phyloP scores from a whole-genome alignment of 2,113 vertebrate species.

The Austrofundulus limnaeus region DNA sequence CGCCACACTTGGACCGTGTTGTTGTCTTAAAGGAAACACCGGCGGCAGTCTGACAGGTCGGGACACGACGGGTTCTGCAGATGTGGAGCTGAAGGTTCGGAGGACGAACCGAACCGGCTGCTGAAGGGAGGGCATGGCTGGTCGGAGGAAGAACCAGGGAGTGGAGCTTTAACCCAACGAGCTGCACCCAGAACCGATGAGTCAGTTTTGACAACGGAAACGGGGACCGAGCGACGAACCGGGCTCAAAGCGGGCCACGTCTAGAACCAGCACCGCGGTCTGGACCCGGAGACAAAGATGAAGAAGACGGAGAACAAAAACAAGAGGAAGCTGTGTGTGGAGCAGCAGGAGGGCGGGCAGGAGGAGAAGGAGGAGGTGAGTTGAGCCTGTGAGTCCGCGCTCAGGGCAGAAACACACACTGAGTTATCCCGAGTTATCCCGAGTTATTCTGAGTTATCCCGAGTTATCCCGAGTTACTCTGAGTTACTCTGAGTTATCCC shows the following conservation, averaged over 20 bases:
- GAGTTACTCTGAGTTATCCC: too few relatives aligned
- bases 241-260: too few relatives aligned
- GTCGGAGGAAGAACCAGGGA: not conserved
- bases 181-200: constrained; percentile 6
- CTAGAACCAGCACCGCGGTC: too few relatives aligned
- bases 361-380: constrained; percentile 71
- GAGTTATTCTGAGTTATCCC: too few relatives aligned
- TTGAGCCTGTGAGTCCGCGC: constrained; percentile 22
- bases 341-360: constrained; percentile 28
- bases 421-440: too few relatives aligned
- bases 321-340: constrained; percentile 60
- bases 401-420: not conserved
- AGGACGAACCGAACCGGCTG: not conserved
- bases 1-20: accelerated
- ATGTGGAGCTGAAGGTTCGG: constrained; percentile 29
- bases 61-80: constrained; percentile 23
- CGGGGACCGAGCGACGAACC: not conserved
- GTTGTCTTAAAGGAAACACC: not conserved
- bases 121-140: constrained; percentile 13
- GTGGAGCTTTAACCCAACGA: not conserved
- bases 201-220: constrained; percentile 15
- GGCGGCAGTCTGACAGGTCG: constrained; percentile 36
- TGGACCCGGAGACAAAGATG: constrained; percentile 30
- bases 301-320: constrained; percentile 49
- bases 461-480: too few relatives aligned